Percentiles rank a stretch among this genome's conserved stretches.
phyloP scores from a whole-genome alignment of 2,113 vertebrate species.

The Phodopus roborovskii region DNA sequence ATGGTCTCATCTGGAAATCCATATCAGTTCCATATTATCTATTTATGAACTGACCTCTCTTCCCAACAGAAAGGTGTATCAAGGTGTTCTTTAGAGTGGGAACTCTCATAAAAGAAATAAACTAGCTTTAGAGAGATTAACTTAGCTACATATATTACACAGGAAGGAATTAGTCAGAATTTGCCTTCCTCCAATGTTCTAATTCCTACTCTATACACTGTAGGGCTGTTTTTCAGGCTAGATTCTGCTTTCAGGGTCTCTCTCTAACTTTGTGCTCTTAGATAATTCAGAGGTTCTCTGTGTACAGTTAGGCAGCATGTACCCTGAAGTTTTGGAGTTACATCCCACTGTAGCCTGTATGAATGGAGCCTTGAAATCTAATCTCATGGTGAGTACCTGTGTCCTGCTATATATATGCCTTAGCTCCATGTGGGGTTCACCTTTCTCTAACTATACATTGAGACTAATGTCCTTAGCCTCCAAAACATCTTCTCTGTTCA shows the following conservation, averaged over 20 bases:
- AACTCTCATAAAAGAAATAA: not conserved
- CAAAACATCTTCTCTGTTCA: not conserved
- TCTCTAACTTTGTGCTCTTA: not conserved
- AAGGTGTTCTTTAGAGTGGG: not conserved
- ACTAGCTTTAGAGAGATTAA: not conserved
- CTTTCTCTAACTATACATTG: not conserved
- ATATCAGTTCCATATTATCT: not conserved
- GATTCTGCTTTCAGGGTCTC: not conserved
- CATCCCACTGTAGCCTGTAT: not conserved
- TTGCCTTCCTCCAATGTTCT: not conserved
- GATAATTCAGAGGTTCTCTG: not conserved
- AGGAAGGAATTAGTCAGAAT: not conserved
- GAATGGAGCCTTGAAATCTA: not conserved
- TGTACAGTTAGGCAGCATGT: not conserved
- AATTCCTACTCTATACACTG: not conserved
- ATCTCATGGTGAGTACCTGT: not conserved
- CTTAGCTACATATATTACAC: not conserved
- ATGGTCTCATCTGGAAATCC: not conserved
- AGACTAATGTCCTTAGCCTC: not conserved
- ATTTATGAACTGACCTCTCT: not conserved
- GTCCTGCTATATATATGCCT: not conserved
- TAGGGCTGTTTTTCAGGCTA: not conserved
- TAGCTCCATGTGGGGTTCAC: not conserved
- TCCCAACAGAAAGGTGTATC: not conserved
- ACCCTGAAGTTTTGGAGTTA: not conserved